Conservation (phyloP, 2,113 vertebrate species). For the Steatornis caripensis region DNA sequence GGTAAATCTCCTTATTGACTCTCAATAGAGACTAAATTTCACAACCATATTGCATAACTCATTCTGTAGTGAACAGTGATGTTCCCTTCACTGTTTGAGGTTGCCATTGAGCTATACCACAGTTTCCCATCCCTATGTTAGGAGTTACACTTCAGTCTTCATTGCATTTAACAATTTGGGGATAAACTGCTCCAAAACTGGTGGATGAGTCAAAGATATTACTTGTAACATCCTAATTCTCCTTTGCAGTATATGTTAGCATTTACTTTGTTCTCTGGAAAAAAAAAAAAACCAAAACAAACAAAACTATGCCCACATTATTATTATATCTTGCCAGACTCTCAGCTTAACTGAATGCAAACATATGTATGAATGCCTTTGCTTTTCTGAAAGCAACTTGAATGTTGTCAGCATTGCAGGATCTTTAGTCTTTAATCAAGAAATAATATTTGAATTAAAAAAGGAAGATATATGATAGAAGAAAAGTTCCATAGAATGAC, state of each 20-base stretch:
- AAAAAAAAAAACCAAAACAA: neutral
- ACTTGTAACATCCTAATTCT: neutral
- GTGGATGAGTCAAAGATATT: neutral
- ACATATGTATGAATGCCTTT: neutral
- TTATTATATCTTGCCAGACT: neutral
- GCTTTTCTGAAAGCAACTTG: neutral
- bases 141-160: too few relatives aligned
- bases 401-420: neutral
- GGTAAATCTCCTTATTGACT: neutral
- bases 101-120: neutral
- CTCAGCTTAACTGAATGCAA: neutral
- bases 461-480: accelerated
- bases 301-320: neutral
- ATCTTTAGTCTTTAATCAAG: neutral
- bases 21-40: neutral
- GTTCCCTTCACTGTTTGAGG: neutral
- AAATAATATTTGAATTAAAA: neutral
- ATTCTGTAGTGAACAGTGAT: neutral
- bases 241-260: neutral
- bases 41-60: neutral
- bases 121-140: too few relatives aligned
- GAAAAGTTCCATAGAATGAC: too few relatives aligned
- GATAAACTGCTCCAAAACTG: neutral
- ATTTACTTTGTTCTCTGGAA: neutral
- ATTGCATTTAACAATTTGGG: too few relatives aligned